Evolutionary conservation across 64 coral and sea anemone genomes (phyloP).

Genomic region (Orbicella faveolata): DNA sequence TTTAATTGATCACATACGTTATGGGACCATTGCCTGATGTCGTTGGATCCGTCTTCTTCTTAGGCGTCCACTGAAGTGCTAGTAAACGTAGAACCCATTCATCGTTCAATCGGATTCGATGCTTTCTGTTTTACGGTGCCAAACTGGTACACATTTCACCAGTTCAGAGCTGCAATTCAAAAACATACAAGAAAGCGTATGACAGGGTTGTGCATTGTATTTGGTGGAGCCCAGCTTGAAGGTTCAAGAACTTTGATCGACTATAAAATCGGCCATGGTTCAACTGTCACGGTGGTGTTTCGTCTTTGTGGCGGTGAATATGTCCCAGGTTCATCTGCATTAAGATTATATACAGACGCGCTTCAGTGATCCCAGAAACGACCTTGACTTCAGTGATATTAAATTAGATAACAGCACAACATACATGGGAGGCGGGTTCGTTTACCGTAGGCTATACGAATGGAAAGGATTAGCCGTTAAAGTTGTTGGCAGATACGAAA

Average conservation of each 20-base stretch:
- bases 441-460: slow-evolving; percentile 60
- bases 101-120: too few species aligned
- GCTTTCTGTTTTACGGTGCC: background rate
- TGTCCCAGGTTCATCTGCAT: background rate
- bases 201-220: too few species aligned
- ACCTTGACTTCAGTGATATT: slow-evolving; percentile 58
- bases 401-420: slow-evolving; percentile 50
- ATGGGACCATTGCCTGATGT: background rate
- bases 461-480: slow-evolving; percentile 71
- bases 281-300: background rate
- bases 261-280: background rate
- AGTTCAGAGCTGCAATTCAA: background rate
- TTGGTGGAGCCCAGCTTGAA: background rate
- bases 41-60: background rate
- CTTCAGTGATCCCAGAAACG: slow-evolving; percentile 59
- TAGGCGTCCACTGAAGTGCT: background rate
- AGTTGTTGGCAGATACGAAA: slow-evolving; percentile 34
- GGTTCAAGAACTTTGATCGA: slow-evolving; percentile 8
- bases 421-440: slow-evolving; percentile 55
- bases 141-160: background rate
- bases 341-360: slow-evolving; percentile 13
- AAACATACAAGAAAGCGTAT: too few species aligned
- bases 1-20: slow-evolving; percentile 17
- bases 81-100: background rate
- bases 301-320: background rate